phyloP scores from a whole-genome alignment of 2,113 vertebrate species.

The Lasiurus cinereus region DNA sequence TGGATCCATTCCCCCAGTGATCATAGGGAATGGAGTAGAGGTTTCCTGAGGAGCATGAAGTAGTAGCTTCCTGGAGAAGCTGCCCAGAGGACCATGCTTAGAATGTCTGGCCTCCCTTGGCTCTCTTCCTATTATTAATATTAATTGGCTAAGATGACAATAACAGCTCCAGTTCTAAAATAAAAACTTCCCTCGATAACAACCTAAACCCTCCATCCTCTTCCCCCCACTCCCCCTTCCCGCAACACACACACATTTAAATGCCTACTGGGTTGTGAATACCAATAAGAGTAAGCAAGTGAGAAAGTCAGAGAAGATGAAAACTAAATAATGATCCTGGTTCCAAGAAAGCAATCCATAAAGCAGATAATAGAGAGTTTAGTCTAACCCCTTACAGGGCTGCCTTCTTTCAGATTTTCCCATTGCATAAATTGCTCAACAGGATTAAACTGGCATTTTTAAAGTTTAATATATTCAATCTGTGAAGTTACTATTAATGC shows the following conservation, averaged over 20 bases:
- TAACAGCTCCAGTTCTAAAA: not conserved
- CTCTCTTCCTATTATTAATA: not conserved
- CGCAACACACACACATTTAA: not conserved
- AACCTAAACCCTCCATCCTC: not conserved
- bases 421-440: not conserved
- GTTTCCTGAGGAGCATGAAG: not conserved
- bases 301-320: not conserved
- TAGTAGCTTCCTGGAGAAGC: not conserved
- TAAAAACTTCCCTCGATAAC: not conserved
- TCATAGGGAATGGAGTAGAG: not conserved
- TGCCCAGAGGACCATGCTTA: not conserved
- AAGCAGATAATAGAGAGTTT: not conserved
- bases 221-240: too few species aligned
- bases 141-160: not conserved
- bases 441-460: constrained; percentile 9
- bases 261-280: not conserved
- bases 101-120: not conserved
- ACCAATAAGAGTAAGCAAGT: not conserved
- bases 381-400: not conserved
- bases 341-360: not conserved
- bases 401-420: constrained; percentile 7
- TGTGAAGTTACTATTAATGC: not conserved
- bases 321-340: not conserved
- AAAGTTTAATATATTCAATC: constrained; percentile 24
- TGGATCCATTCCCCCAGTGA: not conserved